These are phyloP conservation scores for Cataglyphis altisquamis DNA, from an alignment of 2,888 invertebrate species.

Conservation along the genomic window DNA sequence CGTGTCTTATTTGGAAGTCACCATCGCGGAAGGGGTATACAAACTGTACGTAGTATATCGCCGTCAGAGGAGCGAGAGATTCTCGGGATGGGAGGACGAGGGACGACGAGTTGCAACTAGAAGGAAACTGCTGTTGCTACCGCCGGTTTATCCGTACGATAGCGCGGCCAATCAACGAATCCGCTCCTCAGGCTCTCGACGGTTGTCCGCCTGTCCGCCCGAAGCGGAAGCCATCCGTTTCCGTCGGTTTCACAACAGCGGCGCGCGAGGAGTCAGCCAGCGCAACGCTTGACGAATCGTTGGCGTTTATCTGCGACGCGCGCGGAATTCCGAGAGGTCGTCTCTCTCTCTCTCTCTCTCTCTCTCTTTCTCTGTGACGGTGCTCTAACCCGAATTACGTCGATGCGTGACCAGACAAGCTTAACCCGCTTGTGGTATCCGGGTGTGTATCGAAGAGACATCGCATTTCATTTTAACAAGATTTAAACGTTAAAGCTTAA, in stretches of 20 bases:
- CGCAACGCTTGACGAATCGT: slow-evolving; percentile 47
- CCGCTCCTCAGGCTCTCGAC: slow-evolving; percentile 66
- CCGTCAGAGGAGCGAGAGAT: slow-evolving; percentile 59
- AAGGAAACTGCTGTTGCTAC: slow-evolving; percentile 60
- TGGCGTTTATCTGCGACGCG: slow-evolving; percentile 52
- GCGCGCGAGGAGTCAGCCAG: slow-evolving; percentile 47
- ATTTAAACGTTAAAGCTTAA: not conserved
- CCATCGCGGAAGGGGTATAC: slow-evolving; percentile 73
- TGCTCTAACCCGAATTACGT: slow-evolving; percentile 38
- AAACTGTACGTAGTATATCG: slow-evolving; percentile 80
- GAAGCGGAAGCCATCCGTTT: slow-evolving; percentile 75
- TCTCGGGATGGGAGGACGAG: slow-evolving; percentile 44
- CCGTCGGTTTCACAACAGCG: slow-evolving; percentile 66
- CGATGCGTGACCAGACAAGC: slow-evolving; percentile 21
- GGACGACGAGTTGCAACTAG: slow-evolving; percentile 59
- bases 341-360: not conserved
- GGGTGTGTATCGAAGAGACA: not conserved
- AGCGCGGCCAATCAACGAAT: slow-evolving; percentile 76
- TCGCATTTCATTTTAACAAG: slow-evolving; percentile 14
- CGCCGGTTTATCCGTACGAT: slow-evolving; percentile 65
- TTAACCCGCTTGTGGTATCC: not conserved
- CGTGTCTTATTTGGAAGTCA: slow-evolving; percentile 82
- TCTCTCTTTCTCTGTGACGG: not conserved
- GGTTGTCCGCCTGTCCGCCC: slow-evolving; percentile 73
- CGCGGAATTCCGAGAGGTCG: slow-evolving; percentile 37